phyloP scores from a whole-genome alignment of 2,888 invertebrate species.

The Nematopogon swammerdamellus region DNA sequence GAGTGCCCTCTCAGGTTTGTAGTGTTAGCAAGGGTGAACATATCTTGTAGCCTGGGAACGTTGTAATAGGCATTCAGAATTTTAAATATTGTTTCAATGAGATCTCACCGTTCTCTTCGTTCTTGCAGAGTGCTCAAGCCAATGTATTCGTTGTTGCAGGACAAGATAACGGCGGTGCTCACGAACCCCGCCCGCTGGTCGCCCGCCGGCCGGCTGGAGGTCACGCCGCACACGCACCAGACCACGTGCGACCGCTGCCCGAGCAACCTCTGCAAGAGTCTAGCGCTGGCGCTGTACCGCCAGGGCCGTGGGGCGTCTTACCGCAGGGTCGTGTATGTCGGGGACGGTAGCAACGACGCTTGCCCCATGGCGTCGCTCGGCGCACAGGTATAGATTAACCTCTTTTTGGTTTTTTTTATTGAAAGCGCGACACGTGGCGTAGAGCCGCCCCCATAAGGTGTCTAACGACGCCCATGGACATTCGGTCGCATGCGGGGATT shows the following conservation, averaged over 20 bases:
- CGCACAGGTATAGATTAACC: constrained; percentile 18
- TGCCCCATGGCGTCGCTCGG: constrained; percentile 33
- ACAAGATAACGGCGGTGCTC: constrained; percentile 27
- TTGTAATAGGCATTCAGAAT: too few relatives aligned
- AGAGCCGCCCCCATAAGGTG: too few relatives aligned
- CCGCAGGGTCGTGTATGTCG: constrained; percentile 24
- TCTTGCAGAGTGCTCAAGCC: too few relatives aligned
- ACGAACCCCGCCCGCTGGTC: constrained; percentile 41
- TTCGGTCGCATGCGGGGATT: too few relatives aligned
- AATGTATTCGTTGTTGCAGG: constrained; percentile 18
- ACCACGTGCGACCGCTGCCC: constrained; percentile 29
- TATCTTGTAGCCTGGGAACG: too few relatives aligned
- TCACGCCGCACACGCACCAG: constrained; percentile 43
- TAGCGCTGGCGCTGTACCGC: constrained; percentile 32
- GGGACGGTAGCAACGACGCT: constrained; percentile 41
- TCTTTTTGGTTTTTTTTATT: background rate
- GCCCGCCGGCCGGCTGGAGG: constrained; percentile 26
- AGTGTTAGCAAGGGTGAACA: too few relatives aligned
- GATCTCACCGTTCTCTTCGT: too few relatives aligned
- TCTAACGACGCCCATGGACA: too few relatives aligned
- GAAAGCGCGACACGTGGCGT: too few relatives aligned
- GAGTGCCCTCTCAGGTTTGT: too few relatives aligned
- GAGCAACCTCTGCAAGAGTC: constrained; percentile 38
- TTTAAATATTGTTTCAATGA: too few relatives aligned
- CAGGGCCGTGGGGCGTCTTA: constrained; percentile 14